Conservation (phyloP, 2,888 invertebrate genomes). For the Molorchus minor region DNA sequence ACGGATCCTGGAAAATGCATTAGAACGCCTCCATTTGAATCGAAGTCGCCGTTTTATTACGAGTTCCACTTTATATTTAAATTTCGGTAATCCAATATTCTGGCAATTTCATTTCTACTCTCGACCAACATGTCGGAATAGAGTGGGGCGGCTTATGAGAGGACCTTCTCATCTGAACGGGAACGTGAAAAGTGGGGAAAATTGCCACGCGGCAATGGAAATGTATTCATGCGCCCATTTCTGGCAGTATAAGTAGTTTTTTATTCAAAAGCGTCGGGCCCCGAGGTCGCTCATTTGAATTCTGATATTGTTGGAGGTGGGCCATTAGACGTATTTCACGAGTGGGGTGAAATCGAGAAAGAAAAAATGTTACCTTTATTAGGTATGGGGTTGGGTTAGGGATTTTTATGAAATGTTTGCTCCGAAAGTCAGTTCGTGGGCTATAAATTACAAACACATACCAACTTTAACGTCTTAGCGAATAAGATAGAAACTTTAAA, state of each 20-base stretch:
- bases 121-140: constrained; percentile 46
- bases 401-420: too few species aligned
- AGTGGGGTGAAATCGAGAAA: too few species aligned
- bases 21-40: constrained; percentile 47
- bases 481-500: too few species aligned
- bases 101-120: constrained; percentile 61
- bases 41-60: constrained; percentile 53
- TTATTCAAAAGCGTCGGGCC: constrained; percentile 53
- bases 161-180: constrained; percentile 45
- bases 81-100: constrained; percentile 62
- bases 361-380: too few species aligned
- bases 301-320: constrained; percentile 49
- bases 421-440: too few species aligned
- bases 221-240: constrained; percentile 56
- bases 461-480: too few species aligned
- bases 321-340: constrained; percentile 39
- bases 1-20: constrained; percentile 44
- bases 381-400: too few species aligned
- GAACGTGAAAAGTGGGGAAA: constrained; percentile 54
- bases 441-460: too few species aligned
- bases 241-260: constrained; percentile 55
- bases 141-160: constrained; percentile 52
- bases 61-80: constrained; percentile 63
- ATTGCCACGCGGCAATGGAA: constrained; percentile 54
- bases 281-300: constrained; percentile 54